A percentile compares a stretch with the other conserved stretches of the same genome.
These are phyloP conservation scores for Pristis pectinata DNA, from an alignment of 2,797 vertebrate genomes.

Conservation along the genomic window DNA sequence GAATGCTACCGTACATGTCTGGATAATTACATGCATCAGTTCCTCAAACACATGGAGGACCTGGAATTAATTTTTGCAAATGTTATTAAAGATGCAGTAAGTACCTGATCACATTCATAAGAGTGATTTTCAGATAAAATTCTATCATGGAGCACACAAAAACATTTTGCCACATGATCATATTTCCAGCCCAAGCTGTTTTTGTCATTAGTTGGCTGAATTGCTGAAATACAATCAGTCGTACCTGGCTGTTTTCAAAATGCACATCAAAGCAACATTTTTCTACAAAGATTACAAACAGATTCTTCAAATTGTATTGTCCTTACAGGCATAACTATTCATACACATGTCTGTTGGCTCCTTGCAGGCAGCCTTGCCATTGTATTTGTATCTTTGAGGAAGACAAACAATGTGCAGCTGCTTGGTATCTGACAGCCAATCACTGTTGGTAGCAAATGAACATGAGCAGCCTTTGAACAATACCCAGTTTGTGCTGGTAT, in stretches of 20 bases:
- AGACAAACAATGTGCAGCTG: constrained; percentile 6
- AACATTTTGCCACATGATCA: too few species aligned
- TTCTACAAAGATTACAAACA: constrained; percentile 1
- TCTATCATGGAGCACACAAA: too few species aligned
- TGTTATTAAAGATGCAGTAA: too few species aligned
- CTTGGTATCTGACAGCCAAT: not conserved
- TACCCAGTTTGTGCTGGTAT: constrained; percentile 16
- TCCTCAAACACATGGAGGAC: too few species aligned
- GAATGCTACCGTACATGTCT: too few species aligned
- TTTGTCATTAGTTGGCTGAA: not conserved
- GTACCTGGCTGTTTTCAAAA: not conserved
- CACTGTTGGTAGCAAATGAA: not conserved
- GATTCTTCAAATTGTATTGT: not conserved
- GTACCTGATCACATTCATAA: too few species aligned
- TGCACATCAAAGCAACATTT: constrained; percentile 17
- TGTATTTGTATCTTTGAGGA: not conserved
- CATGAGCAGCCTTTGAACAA: not conserved
- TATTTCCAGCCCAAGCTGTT: too few species aligned
- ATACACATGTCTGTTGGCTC: not conserved
- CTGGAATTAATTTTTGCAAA: too few species aligned
- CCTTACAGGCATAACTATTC: not conserved
- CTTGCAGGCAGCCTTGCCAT: not conserved
- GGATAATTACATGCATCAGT: too few species aligned
- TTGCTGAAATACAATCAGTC: not conserved
- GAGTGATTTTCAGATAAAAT: too few species aligned